Percentiles rank a stretch among this genome's conserved stretches.
Evolutionary conservation across 2,113 vertebrate genomes (phyloP).

Genomic region (Sciurus niger): DNA sequence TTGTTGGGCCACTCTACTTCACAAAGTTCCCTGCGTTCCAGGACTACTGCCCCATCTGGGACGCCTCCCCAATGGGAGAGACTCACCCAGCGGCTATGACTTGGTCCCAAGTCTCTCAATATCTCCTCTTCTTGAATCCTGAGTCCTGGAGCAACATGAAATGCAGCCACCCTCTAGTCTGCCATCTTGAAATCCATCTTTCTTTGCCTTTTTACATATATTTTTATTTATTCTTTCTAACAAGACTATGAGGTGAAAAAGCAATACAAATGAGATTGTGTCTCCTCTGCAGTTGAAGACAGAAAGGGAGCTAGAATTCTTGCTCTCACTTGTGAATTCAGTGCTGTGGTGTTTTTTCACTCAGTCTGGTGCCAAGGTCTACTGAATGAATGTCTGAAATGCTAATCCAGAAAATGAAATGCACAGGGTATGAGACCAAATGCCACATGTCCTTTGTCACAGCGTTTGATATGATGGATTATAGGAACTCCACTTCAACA

Average conservation of each 20-base stretch:
- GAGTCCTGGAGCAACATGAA: no score
- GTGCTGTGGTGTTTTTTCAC: not conserved
- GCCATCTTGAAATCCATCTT: no score
- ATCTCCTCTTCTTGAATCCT: no score
- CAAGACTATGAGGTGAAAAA: not conserved
- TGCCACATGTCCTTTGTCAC: not conserved
- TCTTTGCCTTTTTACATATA: no score
- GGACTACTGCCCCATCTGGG: no score
- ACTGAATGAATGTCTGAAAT: not conserved
- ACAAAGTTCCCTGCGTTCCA: no score
- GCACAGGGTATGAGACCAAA: not conserved
- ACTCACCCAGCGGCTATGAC: no score
- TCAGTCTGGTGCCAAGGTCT: not conserved
- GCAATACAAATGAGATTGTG: not conserved
- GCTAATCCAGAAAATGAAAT: not conserved
- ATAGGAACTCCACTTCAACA: not conserved
- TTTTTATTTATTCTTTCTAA: no score
- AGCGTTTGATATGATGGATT: not conserved
- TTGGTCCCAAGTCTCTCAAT: no score
- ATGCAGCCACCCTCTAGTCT: no score
- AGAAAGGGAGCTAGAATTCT: not conserved
- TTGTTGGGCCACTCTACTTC: no score
- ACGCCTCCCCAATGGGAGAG: no score
- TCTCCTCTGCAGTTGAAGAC: not conserved
- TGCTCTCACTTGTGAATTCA: not conserved